Base-by-base conservation (phyloP, 2,113 vertebrate genomes). In the Platysteira castanea region DNA sequence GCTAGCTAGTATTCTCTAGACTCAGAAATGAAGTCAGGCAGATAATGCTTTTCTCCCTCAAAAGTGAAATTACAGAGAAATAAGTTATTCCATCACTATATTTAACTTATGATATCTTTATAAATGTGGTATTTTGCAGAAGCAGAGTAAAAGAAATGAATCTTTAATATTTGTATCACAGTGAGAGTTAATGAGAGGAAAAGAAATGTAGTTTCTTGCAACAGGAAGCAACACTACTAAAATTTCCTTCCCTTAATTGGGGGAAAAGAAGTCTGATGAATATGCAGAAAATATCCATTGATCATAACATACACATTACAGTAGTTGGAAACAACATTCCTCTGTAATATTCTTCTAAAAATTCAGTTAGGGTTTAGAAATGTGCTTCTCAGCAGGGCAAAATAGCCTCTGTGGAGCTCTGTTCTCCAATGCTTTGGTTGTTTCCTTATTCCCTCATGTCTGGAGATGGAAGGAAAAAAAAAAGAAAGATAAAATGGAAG, bases 51-150 rank as follows among this genome's bases (percentile, higher is more conserved):
- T 97, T 65, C 24, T 91, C 18, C 54, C 50, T 87, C 31, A 74
- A 90, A 91, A 79, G 69, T 89, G 70, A 95, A 95, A 93, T 90
- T 70, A 77, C 50, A 93, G 47, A 49, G n/a, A 91, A 94, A 93
- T 81, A 61, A 89, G 68, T 70, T 91, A 87, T 70, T 89, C 73
- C 54, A 91, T 96, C 39, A 61, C 56, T 71, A 60, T 96, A 61
- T 89, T 87, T 96, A 93, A 96, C 95, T 96, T 93, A 93, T 78
- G 30, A 78, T 93, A 71, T 90, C 41, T 94, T 85, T 91, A 87
- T 95, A 90, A 89, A 88, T 71, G 69, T 35, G 27, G 56, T 85
- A 41, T 85, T 96, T 86, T 89, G 31, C 89, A 94, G 93, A 96
- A 95, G 71, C 83, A 82, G 89, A 96, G 79, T 82, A 61, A 89